Evolutionary conservation across 2,113 vertebrate genomes (phyloP), one percentile per base, ranked within the genome.

Genomic region (Pungitius pungitius): DNA sequence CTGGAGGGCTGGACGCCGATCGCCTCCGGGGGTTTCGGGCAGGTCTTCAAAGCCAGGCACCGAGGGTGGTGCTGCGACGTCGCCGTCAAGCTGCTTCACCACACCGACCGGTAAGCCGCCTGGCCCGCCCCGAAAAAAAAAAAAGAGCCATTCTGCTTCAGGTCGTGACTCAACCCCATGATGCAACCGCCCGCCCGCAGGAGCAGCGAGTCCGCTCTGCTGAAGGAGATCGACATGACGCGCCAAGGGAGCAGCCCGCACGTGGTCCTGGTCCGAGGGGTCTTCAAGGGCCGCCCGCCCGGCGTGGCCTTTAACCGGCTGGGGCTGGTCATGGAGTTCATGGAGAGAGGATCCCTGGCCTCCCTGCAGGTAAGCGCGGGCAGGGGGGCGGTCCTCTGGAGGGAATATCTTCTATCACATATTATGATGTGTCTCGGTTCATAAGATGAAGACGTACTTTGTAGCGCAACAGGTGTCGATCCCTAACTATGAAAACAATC

Each of bases 281-380:
- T 93, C 57, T 94, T 87, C 39, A 43, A 20, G 42, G 81, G 92
- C 40, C 66, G 15, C 1, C 22, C 17, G 9, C 73, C 72, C 1
- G 10, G 2, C 26, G 1, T 0, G 0, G 20, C 30, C 2, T 2
- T 22, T 0, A 1, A 8, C 0, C 75, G 83, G 3, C 85, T 92
- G 0, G 94, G 94, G 14, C 87, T 96, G 63, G 94, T 96, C 85
- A 96, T 95, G 89, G 87, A 84, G n/a, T 93, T 91, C 82, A 95
- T 96, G 95, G 92, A 95, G 69, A 91, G 90, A 0, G 93, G 95
- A 6, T 95, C 93, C 2, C 61, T 96, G 56, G 93, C 92, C 52
- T 92, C 85, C 26, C 84, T 95, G 8, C 90, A 88, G 90, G 90
- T 91, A 78, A 65, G 9, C 42, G 37, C n/a, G 1, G 14, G 11